Conservation (phyloP, 2,888 invertebrate species). For the Vandiemenella viatica region DNA sequence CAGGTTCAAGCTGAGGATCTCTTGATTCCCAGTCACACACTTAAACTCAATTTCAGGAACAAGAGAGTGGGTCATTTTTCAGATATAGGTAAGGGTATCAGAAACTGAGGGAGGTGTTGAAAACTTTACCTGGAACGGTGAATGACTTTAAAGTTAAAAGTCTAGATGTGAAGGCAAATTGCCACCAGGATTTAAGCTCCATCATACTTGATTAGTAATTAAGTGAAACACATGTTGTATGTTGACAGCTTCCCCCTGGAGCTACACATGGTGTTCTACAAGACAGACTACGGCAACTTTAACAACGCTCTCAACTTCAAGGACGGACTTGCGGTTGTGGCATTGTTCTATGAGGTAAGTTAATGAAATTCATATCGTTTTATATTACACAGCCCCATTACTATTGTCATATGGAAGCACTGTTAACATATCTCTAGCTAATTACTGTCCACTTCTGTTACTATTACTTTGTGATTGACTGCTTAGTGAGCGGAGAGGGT, state of each 20-base stretch:
- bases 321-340: conserved; percentile 65
- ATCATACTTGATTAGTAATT: neutral
- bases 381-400: neutral
- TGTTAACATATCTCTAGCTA: too few species aligned
- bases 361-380: neutral
- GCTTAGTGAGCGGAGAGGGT: too few species aligned
- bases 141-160: neutral
- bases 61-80: too few species aligned
- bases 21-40: too few species aligned
- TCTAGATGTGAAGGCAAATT: too few species aligned
- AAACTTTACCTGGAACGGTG: too few species aligned
- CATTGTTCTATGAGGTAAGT: conserved; percentile 62
- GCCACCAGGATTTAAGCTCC: too few species aligned
- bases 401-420: neutral
- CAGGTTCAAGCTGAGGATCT: too few species aligned
- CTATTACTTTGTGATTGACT: too few species aligned
- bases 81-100: too few species aligned
- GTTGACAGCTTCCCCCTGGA: conserved; percentile 59
- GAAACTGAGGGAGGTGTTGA: neutral
- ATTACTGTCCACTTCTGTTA: too few species aligned
- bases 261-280: conserved; percentile 62
- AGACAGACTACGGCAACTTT: conserved; percentile 44
- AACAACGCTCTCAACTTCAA: conserved; percentile 43
- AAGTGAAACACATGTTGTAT: neutral
- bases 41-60: too few species aligned